phyloP scores from a whole-genome alignment of 2,888 invertebrate species.

The Trachelus tabidus region DNA sequence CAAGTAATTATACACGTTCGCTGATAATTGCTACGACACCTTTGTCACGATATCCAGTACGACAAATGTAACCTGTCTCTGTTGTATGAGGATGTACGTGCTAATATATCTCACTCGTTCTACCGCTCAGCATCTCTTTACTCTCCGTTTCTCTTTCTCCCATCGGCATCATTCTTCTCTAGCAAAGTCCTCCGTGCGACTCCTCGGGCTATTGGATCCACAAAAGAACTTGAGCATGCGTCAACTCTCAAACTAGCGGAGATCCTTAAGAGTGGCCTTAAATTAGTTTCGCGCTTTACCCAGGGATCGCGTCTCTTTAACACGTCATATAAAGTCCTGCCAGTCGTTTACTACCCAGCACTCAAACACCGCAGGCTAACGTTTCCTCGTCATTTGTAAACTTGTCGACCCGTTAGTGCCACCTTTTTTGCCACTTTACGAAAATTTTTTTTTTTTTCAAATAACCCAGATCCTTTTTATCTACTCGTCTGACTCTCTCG shows the following conservation, averaged over 20 bases:
- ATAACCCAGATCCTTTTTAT: background rate
- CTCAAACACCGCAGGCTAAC: background rate
- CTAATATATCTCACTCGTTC: background rate
- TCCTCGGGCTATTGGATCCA: slow-evolving; percentile 4
- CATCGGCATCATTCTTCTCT: background rate
- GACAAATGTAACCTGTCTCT: background rate
- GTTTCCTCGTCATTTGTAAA: background rate
- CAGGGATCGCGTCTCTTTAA: slow-evolving; percentile 17
- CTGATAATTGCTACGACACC: slow-evolving; percentile 47
- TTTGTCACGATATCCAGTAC: slow-evolving; percentile 31
- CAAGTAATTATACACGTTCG: slow-evolving; percentile 46
- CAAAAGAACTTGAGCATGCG: slow-evolving; percentile 27
- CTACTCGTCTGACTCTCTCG: background rate
- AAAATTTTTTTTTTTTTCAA: background rate
- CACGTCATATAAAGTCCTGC: background rate
- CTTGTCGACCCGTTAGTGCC: background rate
- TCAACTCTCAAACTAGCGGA: slow-evolving; percentile 11
- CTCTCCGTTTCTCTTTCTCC: background rate
- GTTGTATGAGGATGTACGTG: background rate
- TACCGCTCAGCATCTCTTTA: background rate
- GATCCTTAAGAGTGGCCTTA: slow-evolving; percentile 31
- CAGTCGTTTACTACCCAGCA: background rate
- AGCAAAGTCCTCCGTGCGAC: background rate
- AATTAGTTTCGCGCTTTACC: slow-evolving; percentile 32
- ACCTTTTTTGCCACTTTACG: slow-evolving; percentile 16